These are phyloP conservation scores for Metopia argyrocephala DNA, from an alignment of 2,888 invertebrate genomes.

Conservation along the genomic window DNA sequence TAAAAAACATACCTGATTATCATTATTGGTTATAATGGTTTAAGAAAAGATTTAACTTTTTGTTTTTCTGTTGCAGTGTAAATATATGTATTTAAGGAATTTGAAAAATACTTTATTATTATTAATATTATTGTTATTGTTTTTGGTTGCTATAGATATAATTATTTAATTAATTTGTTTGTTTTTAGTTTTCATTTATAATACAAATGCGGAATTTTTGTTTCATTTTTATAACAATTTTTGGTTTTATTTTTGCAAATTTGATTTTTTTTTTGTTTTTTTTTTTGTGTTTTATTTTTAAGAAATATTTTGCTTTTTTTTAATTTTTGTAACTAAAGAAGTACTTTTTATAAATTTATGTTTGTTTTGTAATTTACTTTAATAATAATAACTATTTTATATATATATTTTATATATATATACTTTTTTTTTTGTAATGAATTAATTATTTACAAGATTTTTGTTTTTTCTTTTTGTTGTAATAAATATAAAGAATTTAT, in stretches of 20 bases:
- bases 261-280: conserved; percentile 44
- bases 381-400: conserved; percentile 20
- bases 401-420: conserved; percentile 26
- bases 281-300: conserved; percentile 6
- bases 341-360: conserved; percentile 43
- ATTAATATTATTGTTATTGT: not conserved
- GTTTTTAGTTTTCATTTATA: conserved; percentile 30
- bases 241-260: conserved; percentile 46
- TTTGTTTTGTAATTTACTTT: conserved; percentile 32
- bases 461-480: conserved; percentile 24
- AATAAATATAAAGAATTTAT: conserved; percentile 51
- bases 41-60: not conserved
- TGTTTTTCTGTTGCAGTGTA: not conserved
- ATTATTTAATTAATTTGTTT: conserved; percentile 11
- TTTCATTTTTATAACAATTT: conserved; percentile 13
- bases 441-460: conserved; percentile 60
- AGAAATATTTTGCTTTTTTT: conserved; percentile 44
- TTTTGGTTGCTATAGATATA: not conserved
- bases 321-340: conserved; percentile 44
- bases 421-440: conserved; percentile 47
- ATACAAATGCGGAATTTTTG: conserved; percentile 50
- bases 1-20: not conserved
- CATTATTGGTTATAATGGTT: not conserved
- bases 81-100: conserved; percentile 27
- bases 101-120: conserved; percentile 46